phyloP scores from a whole-genome alignment of 2,888 invertebrate genomes.

The Eugnorisma glareosa region DNA sequence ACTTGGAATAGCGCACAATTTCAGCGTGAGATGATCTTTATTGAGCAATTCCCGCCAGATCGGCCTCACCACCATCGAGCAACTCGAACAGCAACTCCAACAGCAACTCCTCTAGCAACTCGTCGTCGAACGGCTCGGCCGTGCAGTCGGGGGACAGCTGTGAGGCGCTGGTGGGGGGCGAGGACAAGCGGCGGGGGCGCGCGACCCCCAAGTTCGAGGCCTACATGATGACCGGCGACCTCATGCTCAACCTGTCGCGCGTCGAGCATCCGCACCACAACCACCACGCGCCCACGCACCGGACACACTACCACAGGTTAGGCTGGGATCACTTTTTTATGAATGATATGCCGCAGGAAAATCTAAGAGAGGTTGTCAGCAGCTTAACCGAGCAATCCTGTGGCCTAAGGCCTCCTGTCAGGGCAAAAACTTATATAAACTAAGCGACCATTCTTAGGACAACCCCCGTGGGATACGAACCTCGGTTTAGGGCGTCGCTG shows the following conservation, averaged over 20 bases:
- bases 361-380: neutral
- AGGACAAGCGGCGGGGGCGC: slow-evolving; percentile 82
- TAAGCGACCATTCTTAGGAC: neutral
- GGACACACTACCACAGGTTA: slow-evolving; percentile 87
- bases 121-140: slow-evolving; percentile 88
- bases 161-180: slow-evolving; percentile 84
- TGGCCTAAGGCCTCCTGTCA: neutral
- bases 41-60: slow-evolving; percentile 73
- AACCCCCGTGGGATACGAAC: neutral
- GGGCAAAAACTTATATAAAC: neutral
- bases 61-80: slow-evolving; percentile 85
- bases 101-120: slow-evolving; percentile 82
- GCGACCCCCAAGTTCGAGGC: slow-evolving; percentile 94
- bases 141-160: slow-evolving; percentile 90
- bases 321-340: neutral
- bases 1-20: neutral
- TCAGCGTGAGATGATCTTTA: neutral
- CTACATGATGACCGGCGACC: slow-evolving; percentile 99
- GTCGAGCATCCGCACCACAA: slow-evolving; percentile 93
- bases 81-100: slow-evolving; percentile 83
- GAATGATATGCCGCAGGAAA: neutral
- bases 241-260: slow-evolving; percentile 97
- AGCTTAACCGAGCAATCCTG: neutral
- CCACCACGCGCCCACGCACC: slow-evolving; percentile 87
- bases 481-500: neutral